Evolutionary conservation across 37 sponge, comb jelly and placozoan species (phyloP).

Genomic region (Beroe forskalii): DNA sequence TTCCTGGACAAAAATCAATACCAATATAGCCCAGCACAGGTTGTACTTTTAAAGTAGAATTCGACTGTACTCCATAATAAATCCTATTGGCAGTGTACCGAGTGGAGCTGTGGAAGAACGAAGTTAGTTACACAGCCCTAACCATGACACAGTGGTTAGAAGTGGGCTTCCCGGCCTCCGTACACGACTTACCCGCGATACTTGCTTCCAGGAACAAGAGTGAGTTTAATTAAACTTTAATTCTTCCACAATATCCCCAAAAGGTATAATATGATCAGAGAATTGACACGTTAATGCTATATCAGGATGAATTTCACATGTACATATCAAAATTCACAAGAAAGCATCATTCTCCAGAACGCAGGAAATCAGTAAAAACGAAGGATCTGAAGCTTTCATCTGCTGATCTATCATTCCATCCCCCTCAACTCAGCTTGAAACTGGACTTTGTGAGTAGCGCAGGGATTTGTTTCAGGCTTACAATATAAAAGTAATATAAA

Average conservation of each 20-base stretch:
- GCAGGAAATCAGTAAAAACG: conserved; percentile 50
- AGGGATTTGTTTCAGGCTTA: too few species aligned
- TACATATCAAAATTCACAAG: not conserved
- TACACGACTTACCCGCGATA: conserved; percentile 54
- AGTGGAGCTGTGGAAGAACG: conserved; percentile 63
- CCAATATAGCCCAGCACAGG: too few species aligned
- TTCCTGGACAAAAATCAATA: too few species aligned
- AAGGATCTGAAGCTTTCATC: conserved; percentile 60
- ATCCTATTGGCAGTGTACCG: conserved; percentile 46
- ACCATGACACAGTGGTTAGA: conserved; percentile 63
- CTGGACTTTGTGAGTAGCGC: conserved; percentile 14
- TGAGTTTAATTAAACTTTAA: not conserved
- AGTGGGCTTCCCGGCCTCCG: conserved; percentile 54
- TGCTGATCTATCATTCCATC: conserved; percentile 23
- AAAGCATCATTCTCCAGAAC: too few species aligned
- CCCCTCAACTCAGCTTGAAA: conserved; percentile 4
- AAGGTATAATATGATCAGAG: too few species aligned
- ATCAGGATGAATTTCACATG: not conserved
- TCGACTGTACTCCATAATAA: too few species aligned
- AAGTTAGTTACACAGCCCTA: conserved; percentile 49
- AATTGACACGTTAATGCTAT: too few species aligned
- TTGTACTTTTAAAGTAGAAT: too few species aligned
- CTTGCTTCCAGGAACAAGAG: conserved; percentile 23
- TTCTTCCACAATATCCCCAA: too few species aligned
- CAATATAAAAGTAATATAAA: too few species aligned